Percentiles rank a stretch among this genome's conserved stretches.
Evolutionary conservation across 2,888 invertebrate species (phyloP).

Genomic region (Latrodectus hesperus): DNA sequence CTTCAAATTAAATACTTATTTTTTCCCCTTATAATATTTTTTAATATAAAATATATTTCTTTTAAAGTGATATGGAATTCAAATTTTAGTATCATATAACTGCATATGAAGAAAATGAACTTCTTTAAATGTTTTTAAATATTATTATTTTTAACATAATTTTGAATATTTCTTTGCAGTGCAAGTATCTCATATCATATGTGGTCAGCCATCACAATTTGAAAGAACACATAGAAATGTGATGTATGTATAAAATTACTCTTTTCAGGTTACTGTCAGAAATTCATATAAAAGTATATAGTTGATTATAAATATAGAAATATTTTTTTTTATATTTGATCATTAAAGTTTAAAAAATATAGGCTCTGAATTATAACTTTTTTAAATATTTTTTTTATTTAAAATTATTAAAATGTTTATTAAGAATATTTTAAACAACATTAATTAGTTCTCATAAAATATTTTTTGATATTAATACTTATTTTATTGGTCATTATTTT

Average conservation of each 20-base stretch:
- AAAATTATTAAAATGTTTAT: not conserved
- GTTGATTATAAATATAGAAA: slow-evolving; percentile 17
- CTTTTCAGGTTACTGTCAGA: too few species aligned
- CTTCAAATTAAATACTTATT: too few species aligned
- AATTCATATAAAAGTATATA: too few species aligned
- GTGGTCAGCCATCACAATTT: not conserved
- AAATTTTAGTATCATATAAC: too few species aligned
- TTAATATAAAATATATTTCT: too few species aligned
- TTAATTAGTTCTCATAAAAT: too few species aligned
- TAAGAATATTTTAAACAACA: too few species aligned
- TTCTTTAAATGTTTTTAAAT: not conserved
- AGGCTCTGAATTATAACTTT: not conserved
- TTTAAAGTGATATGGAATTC: too few species aligned
- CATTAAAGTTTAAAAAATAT: not conserved
- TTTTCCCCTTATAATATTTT: too few species aligned
- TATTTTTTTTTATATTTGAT: not conserved
- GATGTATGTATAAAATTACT: too few species aligned
- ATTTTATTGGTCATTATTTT: too few species aligned
- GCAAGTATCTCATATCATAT: slow-evolving; percentile 20
- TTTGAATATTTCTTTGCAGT: slow-evolving; percentile 3
- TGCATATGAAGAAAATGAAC: not conserved
- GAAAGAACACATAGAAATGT: not conserved
- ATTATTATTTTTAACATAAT: not conserved
- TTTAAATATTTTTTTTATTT: not conserved
- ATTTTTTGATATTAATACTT: too few species aligned